Evolutionary conservation across 2,888 invertebrate species (phyloP), one percentile per base, ranked within the genome.

Genomic region (Parnassius orleans): DNA sequence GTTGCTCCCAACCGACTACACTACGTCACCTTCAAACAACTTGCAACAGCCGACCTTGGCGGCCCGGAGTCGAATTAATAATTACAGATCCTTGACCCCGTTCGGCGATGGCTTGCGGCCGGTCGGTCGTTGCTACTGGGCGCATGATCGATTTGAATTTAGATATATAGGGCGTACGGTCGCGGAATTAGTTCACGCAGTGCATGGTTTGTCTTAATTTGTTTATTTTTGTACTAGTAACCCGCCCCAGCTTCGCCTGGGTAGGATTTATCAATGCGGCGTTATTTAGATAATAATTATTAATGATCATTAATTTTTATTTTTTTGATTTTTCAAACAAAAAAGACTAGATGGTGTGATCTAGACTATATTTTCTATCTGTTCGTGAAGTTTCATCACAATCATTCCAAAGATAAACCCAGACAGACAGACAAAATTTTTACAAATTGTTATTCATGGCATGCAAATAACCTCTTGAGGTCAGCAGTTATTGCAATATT

Each of bases 81-180:
- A 76, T 76, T 71, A 66, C 69, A 50, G 65, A 79, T 80, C 84
- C 84, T 83, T 84, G 84, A 80, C 82, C 84, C 53, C 78, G 71
- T 76, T 84, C 72, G n/a, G 43, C 55, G 51, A 50, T 33, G 50
- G 50, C 61, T 46, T 53, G 53, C 43, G 48, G 53, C 42, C 41
- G 9, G 68, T 70, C 43, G 52, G 57, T 53, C 53, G 61, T 52
- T 52, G 62, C 47, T 44, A 68, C 72, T 72, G 73, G 69, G 73
- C 70, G 64, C 57, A 62, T 53, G 64, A 61, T 60, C 61, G 51
- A 43, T 53, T 53, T 47, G 65, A 61, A 66, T 52, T 65, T 54
- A 54, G 54, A 60, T 47, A 57, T 57, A 52, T 62, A 53, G 61
- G 61, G 42, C 61, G 53, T 47, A 24, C 9, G 46, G 19, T 14